Evolutionary conservation across 2,888 invertebrate species (phyloP).

Genomic region (Tromatobia lineatoria): DNA sequence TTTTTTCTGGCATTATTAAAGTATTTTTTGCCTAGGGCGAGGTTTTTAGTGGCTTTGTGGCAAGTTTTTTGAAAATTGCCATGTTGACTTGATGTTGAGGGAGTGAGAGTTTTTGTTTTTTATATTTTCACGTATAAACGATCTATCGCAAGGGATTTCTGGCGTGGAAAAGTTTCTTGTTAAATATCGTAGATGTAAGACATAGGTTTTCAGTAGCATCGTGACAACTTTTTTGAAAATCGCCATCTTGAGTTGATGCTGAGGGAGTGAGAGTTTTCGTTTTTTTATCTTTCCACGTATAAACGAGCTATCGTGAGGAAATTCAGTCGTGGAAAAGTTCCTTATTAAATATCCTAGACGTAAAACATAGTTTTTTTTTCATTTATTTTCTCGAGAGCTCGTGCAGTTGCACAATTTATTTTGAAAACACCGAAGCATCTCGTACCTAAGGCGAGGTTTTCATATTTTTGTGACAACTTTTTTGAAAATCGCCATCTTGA

Average conservation of each 20-base stretch:
- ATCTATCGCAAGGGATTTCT: neutral
- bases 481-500: conserved; percentile 51
- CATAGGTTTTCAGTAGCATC: neutral
- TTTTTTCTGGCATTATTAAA: no score
- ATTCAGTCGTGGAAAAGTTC: conserved; percentile 1
- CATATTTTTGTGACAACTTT: conserved; percentile 30
- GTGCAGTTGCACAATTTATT: neutral
- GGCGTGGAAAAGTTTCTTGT: neutral
- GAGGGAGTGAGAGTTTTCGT: conserved; percentile 27
- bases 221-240: conserved; percentile 31
- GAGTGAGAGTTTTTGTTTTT: conserved; percentile 16
- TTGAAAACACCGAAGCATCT: no score
- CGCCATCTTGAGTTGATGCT: conserved; percentile 46
- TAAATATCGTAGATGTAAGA: neutral
- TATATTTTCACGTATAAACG: no score
- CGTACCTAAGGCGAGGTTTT: no score
- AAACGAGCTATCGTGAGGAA: neutral
- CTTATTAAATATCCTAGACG: neutral
- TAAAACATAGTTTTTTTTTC: no score
- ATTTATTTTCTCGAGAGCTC: neutral
- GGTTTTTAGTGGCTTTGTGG: neutral
- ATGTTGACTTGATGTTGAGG: conserved; percentile 38
- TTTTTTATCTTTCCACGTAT: conserved; percentile 29
- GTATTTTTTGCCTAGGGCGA: no score
- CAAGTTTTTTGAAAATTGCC: conserved; percentile 43